Evolutionary conservation across 1,140 invertebrate genomes (phyloP).

Genomic region (Galendromus occidentalis): DNA sequence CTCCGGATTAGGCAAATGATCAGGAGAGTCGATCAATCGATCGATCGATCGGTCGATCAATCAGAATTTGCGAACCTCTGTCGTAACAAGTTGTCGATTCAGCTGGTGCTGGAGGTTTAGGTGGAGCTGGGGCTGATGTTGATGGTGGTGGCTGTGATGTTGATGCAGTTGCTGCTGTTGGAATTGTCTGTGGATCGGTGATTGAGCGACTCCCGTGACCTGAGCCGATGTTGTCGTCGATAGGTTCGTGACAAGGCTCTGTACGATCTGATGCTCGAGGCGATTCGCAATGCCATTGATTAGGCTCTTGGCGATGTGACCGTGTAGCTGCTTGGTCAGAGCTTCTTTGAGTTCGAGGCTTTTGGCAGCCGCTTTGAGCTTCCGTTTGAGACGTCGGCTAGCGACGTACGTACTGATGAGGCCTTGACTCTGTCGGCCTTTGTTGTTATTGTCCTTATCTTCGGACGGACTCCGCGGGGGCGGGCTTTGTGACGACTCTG

Average conservation of each 20-base stretch:
- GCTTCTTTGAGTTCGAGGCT: constrained; percentile 7
- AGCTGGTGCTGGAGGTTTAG: too few species aligned
- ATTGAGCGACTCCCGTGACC: too few species aligned
- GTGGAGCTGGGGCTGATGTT: too few species aligned
- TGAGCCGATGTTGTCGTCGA: not conserved
- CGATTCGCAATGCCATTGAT: constrained; percentile 9
- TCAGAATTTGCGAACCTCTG: too few species aligned
- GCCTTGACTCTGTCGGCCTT: not conserved
- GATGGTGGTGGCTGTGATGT: too few species aligned
- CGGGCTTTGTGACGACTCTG: not conserved
- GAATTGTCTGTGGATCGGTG: too few species aligned
- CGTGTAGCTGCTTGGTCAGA: not conserved
- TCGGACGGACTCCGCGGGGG: not conserved
- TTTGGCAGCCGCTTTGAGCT: not conserved
- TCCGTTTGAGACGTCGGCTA: constrained; percentile 4
- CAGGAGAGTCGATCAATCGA: too few species aligned
- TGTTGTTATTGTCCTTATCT: not conserved
- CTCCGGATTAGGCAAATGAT: too few species aligned
- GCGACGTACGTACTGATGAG: constrained; percentile 7
- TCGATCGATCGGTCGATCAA: too few species aligned
- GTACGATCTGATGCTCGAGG: constrained; percentile 3
- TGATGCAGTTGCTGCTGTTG: too few species aligned
- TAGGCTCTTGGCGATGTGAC: constrained; percentile 5
- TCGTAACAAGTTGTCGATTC: too few species aligned
- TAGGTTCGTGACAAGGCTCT: not conserved